Base-by-base conservation (phyloP, 2,888 invertebrate species). In the Drosophila setosimentum region DNA sequence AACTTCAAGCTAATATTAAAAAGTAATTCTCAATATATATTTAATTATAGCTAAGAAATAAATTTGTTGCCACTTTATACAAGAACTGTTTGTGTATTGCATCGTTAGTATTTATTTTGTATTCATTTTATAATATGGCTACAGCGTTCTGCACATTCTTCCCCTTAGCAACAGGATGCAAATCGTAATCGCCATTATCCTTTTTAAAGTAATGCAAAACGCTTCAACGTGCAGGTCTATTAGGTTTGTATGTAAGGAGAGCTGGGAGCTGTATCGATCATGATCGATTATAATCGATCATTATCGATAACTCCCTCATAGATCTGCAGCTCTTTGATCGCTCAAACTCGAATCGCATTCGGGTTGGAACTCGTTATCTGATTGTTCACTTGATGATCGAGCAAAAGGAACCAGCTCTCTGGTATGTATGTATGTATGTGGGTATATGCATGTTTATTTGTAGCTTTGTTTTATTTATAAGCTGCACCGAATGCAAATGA, bases 1-100 rank as follows among this genome's bases (percentile, higher is more conserved):
- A 72, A 79, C 82, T 79, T 81, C 76, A 83, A 73, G 79, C 87
- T 87, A 89, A 78, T 89, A 82, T 89, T 87, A 83, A 89, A 90
- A 90, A 90, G 82, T 91, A 86, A 82, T 83, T 64, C 82, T 87
- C 78, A 69, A 78, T 84, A 81, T 53, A 55, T 80, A 79, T 82
- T 86, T 78, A 83, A 68, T 75, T 76, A 84, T 83, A 89, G 78
- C 87, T 90, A 91, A 78, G 80, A 80, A 83, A 78, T 87, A 76
- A 79, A 81, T 78, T 82, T 67, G 74, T 75, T 81, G 74, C 69
- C 75, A 75, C 78, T 87, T 88, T 83, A 75, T 88, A 87, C 83
- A 83, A 77, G 83, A 82, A 83, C 78, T 82, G 60, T 83, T 68
- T 74, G 61, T 72, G 65, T 83, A 72, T 79, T 63, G 61, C 45